Evolutionary conservation across 2,113 vertebrate genomes (phyloP).

Genomic region (Clarias magur): DNA sequence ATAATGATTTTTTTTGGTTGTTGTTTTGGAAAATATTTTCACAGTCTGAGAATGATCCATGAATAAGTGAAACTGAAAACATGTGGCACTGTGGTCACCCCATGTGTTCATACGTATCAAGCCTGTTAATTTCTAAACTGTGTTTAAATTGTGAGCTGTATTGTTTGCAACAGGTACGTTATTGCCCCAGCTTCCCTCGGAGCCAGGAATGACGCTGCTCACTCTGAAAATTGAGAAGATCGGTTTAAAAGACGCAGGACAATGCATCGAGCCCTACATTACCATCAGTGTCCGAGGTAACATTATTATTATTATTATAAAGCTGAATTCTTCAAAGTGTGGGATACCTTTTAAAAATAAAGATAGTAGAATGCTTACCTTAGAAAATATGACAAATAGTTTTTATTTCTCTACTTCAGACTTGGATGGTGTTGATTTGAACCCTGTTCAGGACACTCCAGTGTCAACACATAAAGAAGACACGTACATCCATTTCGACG

Average conservation of each 20-base stretch:
- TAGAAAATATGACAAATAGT: background rate
- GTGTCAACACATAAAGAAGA: constrained; percentile 93
- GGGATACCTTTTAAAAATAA: background rate
- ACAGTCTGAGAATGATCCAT: too few relatives aligned
- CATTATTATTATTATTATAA: background rate
- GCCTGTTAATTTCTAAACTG: too few relatives aligned
- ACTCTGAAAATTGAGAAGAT: constrained; percentile 96
- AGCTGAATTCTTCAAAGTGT: background rate
- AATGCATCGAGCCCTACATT: constrained; percentile 97
- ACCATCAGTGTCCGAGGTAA: constrained; percentile 95
- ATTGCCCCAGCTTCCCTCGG: constrained; percentile 92
- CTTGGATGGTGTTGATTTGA: constrained; percentile 90
- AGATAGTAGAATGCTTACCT: background rate
- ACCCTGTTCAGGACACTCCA: constrained; percentile 93
- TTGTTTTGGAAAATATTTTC: too few relatives aligned
- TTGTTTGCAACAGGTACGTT: constrained; percentile 81
- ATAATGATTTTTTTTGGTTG: too few relatives aligned
- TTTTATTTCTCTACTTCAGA: constrained; percentile 70
- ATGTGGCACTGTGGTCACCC: too few relatives aligned
- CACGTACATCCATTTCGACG: constrained; percentile 90
- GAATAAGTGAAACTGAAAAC: too few relatives aligned
- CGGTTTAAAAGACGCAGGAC: constrained; percentile 95
- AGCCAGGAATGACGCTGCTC: constrained; percentile 92
- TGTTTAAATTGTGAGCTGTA: constrained; percentile 1
- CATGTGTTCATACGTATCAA: too few relatives aligned